Evolutionary conservation across 2,888 invertebrate genomes (phyloP).

Genomic region (Onthophagus sagittarius): DNA sequence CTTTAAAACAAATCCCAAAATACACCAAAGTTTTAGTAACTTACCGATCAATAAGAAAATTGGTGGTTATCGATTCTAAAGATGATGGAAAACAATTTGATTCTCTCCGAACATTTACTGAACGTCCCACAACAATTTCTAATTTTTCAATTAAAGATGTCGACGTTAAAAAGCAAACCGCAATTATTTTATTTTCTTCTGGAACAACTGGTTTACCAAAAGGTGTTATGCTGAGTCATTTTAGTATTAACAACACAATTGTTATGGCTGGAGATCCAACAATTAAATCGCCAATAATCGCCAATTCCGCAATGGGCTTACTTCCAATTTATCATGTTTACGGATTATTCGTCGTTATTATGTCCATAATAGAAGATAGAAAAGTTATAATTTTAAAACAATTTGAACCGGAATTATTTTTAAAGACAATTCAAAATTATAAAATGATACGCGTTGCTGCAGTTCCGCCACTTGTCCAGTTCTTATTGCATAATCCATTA

Average conservation of each 20-base stretch:
- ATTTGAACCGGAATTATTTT: constrained; percentile 15
- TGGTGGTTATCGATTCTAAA: constrained; percentile 12
- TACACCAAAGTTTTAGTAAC: constrained; percentile 11
- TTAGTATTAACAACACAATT: constrained; percentile 42
- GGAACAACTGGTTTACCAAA: constrained; percentile 69
- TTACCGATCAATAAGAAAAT: constrained; percentile 15
- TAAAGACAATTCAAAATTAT: constrained; percentile 14
- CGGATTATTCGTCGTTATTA: constrained; percentile 10
- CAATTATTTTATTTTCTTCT: constrained; percentile 57
- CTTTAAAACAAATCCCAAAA: constrained; percentile 9
- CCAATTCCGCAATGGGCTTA: background rate
- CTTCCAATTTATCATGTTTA: constrained; percentile 18
- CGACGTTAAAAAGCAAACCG: constrained; percentile 26
- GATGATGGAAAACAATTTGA: background rate
- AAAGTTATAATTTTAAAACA: constrained; percentile 11
- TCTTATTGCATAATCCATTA: constrained; percentile 74
- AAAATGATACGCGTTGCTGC: constrained; percentile 50
- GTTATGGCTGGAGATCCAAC: background rate
- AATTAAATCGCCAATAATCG: background rate
- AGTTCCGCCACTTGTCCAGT: constrained; percentile 79
- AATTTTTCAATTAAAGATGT: constrained; percentile 12
- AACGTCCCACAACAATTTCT: background rate
- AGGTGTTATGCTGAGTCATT: constrained; percentile 61
- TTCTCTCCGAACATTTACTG: constrained; percentile 4
- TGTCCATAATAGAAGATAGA: background rate